Conservation (phyloP, 2,113 vertebrate genomes). For the Tetraodon nigroviridis region DNA sequence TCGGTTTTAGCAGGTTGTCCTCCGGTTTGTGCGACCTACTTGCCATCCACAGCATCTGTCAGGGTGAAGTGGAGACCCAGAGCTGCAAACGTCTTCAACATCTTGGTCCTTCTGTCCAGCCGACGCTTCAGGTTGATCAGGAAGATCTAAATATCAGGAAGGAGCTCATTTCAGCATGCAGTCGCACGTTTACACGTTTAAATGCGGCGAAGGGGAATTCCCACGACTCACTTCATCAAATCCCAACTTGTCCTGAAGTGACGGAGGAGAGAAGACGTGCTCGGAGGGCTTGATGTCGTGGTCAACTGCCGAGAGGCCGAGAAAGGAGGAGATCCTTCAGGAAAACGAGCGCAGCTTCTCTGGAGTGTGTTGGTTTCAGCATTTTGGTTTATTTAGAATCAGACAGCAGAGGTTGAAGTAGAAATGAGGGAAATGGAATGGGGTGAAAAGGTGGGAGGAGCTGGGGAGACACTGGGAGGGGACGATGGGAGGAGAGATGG, state of each 20-base stretch:
- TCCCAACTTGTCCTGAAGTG: slow-evolving; percentile 82
- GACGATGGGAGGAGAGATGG: neutral
- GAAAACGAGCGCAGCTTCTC: slow-evolving; percentile 12
- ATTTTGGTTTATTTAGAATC: slow-evolving; percentile 14
- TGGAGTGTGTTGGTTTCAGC: slow-evolving; percentile 25
- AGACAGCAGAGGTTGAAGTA: slow-evolving; percentile 30
- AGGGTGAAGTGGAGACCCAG: slow-evolving; percentile 83
- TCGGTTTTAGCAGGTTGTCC: neutral
- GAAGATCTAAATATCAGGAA: slow-evolving; percentile 75
- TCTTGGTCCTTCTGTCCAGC: slow-evolving; percentile 84
- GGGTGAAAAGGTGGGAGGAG: neutral
- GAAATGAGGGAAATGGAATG: neutral
- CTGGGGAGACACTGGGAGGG: slow-evolving; percentile 4
- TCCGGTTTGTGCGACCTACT: slow-evolving; percentile 71
- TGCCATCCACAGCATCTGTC: slow-evolving; percentile 90
- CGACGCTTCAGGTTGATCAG: slow-evolving; percentile 93
- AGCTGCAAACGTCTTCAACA: slow-evolving; percentile 82
- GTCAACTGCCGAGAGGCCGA: slow-evolving; percentile 79
- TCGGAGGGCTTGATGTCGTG: slow-evolving; percentile 82
- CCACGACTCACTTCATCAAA: slow-evolving; percentile 85
- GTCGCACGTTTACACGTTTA: neutral
- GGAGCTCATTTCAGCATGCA: neutral
- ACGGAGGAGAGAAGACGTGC: slow-evolving; percentile 72
- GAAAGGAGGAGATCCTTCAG: slow-evolving; percentile 15
- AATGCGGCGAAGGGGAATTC: slow-evolving; percentile 4